Base-by-base conservation (phyloP, 2,113 vertebrate genomes). In the Triplophysa rosa region DNA sequence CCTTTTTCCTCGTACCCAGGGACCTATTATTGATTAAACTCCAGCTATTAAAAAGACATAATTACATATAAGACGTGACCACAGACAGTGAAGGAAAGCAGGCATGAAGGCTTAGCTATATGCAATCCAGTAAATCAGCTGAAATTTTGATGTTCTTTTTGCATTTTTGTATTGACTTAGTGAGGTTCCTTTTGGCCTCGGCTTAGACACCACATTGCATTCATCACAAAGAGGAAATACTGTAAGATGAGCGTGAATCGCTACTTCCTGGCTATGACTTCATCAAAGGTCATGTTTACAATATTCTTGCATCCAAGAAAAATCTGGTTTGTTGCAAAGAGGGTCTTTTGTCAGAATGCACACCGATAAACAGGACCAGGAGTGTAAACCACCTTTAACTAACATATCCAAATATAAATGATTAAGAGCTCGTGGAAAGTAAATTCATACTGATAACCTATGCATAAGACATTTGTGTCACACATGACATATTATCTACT, bases 221-320 rank as follows among this genome's bases (percentile, higher is more conserved):
- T 75, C 49, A 24, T 33, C 63, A 63, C 49, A 63, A 72, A 79
- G 56, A 78, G 76, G 69, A 74, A 68, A 79, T 54, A 52, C 49
- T 52, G 49, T 52, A 67, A 78, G 54, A 67, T 19, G 26, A 54
- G 64, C 1, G 21, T 82, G 63, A 82, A 61, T 67, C 19, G 8
- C 56, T 73, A 6, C 62, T 65, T 64, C 68, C 71, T 56, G 70
- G 52, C 64, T 78, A 54, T 73, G 54, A 82, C 76, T 68, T 74
- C 76, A 73, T 74, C 47, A 78, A 14, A 74, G 54, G 23, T 71
- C 16, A 78, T 73, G 42, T 70, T 62, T 37, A 67, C 71, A 65
- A 54, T 40, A 33, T 14, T 33, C 7, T 69, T 64, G 69, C 54
- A 19, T 54, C 29, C 19, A 47, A 59, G 42, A 63, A 56, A 37